A percentile compares a stretch with the other conserved stretches of the same genome.
Evolutionary conservation across 2,888 invertebrate genomes (phyloP).

Genomic region (Tetragonula carbonaria): DNA sequence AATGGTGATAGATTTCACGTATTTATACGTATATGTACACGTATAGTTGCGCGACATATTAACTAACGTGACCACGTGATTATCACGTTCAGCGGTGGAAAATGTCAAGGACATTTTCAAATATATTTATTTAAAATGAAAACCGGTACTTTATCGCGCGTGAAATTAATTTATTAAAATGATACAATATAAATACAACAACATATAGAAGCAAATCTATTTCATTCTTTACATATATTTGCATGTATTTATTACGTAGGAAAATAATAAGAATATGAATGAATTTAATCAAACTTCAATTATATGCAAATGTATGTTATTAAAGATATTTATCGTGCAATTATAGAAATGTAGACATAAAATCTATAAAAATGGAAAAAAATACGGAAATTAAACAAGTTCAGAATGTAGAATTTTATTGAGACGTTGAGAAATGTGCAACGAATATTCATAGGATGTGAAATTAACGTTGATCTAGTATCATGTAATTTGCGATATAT

Average conservation of each 20-base stretch:
- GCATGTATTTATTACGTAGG: neutral
- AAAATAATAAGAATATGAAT: neutral
- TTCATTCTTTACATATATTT: neutral
- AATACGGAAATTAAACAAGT: neutral
- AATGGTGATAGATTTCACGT: neutral
- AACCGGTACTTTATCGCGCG: neutral
- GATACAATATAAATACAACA: neutral
- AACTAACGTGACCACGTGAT: slow-evolving; percentile 9
- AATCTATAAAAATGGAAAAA: neutral
- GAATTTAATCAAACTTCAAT: neutral
- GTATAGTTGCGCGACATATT: slow-evolving; percentile 1
- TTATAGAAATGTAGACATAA: neutral
- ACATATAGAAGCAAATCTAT: neutral
- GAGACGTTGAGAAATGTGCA: neutral
- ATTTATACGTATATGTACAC: neutral
- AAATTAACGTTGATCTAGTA: slow-evolving; percentile 23
- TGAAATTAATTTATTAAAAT: neutral
- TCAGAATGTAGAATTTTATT: neutral
- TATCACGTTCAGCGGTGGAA: neutral
- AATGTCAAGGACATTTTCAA: neutral
- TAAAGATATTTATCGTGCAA: neutral
- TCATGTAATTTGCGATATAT: slow-evolving; percentile 42
- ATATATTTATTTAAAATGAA: neutral
- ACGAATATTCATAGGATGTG: neutral
- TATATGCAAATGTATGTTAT: neutral